phyloP scores from a whole-genome alignment of 2,888 invertebrate species.

The Octodonta nipae region DNA sequence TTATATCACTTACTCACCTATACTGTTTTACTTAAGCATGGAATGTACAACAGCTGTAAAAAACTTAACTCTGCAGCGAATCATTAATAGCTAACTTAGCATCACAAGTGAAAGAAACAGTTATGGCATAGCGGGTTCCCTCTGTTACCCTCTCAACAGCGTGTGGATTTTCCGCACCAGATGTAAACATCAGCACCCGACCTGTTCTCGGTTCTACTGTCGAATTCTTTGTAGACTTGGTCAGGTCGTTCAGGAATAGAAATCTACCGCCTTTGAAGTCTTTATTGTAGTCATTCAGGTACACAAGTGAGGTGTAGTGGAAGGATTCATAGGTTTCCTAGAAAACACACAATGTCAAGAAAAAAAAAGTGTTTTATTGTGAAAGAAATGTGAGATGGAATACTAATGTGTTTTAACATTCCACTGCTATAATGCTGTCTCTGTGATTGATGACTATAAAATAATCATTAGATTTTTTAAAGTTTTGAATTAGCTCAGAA shows the following conservation, averaged over 20 bases:
- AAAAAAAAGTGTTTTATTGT: not conserved
- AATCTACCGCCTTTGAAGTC: conserved; percentile 78
- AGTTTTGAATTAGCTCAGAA: too few relatives aligned
- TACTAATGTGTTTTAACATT: too few relatives aligned
- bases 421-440: too few relatives aligned
- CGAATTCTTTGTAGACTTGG: conserved; percentile 45
- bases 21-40: too few relatives aligned
- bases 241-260: conserved; percentile 53
- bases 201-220: conserved; percentile 66
- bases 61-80: conserved; percentile 32
- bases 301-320: conserved; percentile 74
- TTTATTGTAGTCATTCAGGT: conserved; percentile 57
- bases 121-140: conserved; percentile 69
- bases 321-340: conserved; percentile 77
- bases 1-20: too few relatives aligned
- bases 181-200: conserved; percentile 72
- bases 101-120: conserved; percentile 70
- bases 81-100: conserved; percentile 51
- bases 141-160: conserved; percentile 64
- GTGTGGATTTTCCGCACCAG: conserved; percentile 75
- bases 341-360: conserved; percentile 9
- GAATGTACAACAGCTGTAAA: too few relatives aligned
- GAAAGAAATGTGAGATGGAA: too few relatives aligned
- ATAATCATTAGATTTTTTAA: too few relatives aligned
- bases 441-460: too few relatives aligned